phyloP scores from a whole-genome alignment of 1,140 invertebrate genomes.

The Scaptomyza hsui region DNA sequence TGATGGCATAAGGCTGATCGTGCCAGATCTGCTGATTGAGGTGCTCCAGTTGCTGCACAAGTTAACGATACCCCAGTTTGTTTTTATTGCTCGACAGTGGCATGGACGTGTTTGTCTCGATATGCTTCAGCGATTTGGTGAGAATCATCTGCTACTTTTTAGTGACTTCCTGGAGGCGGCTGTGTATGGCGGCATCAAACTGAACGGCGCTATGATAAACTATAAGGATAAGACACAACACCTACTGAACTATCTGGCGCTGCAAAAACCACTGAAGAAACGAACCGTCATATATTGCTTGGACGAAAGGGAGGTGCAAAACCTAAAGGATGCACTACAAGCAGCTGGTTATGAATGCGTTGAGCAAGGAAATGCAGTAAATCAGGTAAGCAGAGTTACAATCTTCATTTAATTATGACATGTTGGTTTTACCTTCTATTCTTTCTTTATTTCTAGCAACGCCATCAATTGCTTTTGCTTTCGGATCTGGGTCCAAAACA shows the following conservation, averaged over 20 bases:
- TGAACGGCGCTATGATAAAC: constrained; percentile 18
- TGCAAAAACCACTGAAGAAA: neutral
- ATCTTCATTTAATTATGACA: neutral
- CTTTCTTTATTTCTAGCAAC: constrained; percentile 15
- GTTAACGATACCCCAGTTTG: constrained; percentile 4
- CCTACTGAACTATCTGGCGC: constrained; percentile 21
- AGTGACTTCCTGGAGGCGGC: constrained; percentile 57
- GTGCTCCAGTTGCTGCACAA: constrained; percentile 5
- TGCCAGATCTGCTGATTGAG: constrained; percentile 2
- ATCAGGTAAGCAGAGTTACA: constrained; percentile 15
- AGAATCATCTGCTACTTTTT: constrained; percentile 44
- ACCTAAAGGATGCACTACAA: neutral
- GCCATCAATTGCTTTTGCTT: constrained; percentile 35
- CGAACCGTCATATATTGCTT: constrained; percentile 54
- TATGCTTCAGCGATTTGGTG: constrained; percentile 1
- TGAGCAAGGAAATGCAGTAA: neutral
- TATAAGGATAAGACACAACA: constrained; percentile 12
- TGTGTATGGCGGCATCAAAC: constrained; percentile 46
- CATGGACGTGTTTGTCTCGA: constrained; percentile 19
- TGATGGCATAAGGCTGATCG: constrained; percentile 23
- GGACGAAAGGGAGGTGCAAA: constrained; percentile 14
- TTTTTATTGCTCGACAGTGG: constrained; percentile 60
- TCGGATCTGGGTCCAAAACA: constrained; percentile 19
- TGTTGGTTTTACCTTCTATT: neutral
- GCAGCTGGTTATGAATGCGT: constrained; percentile 32